phyloP scores from a whole-genome alignment of 2,113 vertebrate genomes.

The Xiphias gladius region DNA sequence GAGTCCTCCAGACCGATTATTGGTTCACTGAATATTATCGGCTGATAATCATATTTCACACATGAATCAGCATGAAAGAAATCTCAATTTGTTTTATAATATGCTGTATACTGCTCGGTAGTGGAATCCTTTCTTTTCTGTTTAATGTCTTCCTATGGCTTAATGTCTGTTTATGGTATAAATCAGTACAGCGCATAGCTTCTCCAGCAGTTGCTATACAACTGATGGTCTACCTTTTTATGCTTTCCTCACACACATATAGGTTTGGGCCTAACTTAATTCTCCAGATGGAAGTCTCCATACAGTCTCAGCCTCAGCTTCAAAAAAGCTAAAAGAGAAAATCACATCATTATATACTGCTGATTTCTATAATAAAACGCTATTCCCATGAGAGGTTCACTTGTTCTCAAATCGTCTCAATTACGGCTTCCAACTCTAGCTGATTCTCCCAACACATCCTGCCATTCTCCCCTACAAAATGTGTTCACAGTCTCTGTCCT shows the following conservation, averaged over 20 bases:
- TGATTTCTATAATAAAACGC: constrained; percentile 68
- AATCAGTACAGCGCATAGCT: background rate
- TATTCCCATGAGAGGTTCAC: constrained; percentile 50
- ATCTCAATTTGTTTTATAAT: background rate
- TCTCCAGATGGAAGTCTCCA: constrained; percentile 47
- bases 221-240: constrained; percentile 13
- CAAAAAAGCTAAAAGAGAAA: constrained; percentile 43
- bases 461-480: constrained; percentile 26
- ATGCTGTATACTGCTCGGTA: background rate
- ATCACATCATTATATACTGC: constrained; percentile 57
- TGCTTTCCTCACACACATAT: constrained; percentile 41
- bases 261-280: constrained; percentile 51
- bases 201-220: constrained; percentile 12
- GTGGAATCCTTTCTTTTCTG: background rate
- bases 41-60: background rate
- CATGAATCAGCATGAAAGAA: background rate
- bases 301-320: constrained; percentile 26
- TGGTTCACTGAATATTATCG: background rate
- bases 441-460: constrained; percentile 49
- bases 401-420: constrained; percentile 52
- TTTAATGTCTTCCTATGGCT: background rate
- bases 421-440: constrained; percentile 59
- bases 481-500: constrained; percentile 27
- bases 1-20: background rate
- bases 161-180: background rate